Conservation (phyloP, 2,797 vertebrate genomes). For the Hirundo rustica region DNA sequence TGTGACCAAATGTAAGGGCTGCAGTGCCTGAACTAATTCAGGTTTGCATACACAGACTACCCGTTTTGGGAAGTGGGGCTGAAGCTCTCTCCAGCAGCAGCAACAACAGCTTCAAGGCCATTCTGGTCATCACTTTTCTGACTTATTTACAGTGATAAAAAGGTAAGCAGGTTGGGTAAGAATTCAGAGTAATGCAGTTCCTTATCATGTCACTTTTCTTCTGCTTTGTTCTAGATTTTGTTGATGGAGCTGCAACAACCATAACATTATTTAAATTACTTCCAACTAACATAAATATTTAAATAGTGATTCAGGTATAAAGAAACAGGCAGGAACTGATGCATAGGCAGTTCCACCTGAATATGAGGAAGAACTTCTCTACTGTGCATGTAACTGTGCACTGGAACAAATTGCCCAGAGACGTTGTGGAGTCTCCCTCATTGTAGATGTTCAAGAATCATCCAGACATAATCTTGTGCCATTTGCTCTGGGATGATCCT, state of each 20-base stretch:
- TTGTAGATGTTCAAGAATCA: not conserved
- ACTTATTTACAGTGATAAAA: not conserved
- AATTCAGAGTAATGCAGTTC: not conserved
- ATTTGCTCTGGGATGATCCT: not conserved
- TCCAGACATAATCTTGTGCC: not conserved
- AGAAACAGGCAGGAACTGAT: not conserved
- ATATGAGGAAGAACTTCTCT: not conserved
- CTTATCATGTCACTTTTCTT: not conserved
- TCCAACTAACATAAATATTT: not conserved
- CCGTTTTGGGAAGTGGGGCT: not conserved
- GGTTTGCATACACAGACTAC: fast-evolving
- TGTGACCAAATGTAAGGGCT: not conserved
- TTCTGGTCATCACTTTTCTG: not conserved
- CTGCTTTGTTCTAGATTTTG: not conserved
- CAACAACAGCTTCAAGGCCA: not conserved
- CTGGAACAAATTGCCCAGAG: not conserved
- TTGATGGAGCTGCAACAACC: not conserved
- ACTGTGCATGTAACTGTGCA: not conserved
- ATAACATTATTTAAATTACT: not conserved
- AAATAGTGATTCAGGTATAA: not conserved
- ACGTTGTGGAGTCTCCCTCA: not conserved
- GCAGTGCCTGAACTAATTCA: fast-evolving
- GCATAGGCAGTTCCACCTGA: not conserved
- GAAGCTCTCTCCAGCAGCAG: not conserved
- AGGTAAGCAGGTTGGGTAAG: not conserved